phyloP scores from a whole-genome alignment of 2,113 vertebrate genomes.

The Oryzias melastigma region DNA sequence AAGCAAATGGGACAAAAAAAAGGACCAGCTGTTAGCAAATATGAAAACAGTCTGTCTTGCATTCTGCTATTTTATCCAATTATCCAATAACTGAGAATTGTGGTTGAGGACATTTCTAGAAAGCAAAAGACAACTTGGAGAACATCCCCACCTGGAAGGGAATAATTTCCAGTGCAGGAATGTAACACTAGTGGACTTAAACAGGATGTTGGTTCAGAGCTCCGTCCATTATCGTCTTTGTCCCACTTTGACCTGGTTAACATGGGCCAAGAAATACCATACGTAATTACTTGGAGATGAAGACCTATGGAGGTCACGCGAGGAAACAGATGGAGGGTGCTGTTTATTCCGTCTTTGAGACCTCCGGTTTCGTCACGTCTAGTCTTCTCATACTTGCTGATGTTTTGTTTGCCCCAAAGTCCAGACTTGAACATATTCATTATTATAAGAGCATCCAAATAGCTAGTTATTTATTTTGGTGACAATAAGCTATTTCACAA shows the following conservation, averaged over 20 bases:
- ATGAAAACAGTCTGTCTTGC: conserved; percentile 18
- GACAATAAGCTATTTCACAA: too few relatives aligned
- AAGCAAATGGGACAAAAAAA: conserved; percentile 42
- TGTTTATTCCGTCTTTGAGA: conserved; percentile 32
- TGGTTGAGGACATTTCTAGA: conserved; percentile 29
- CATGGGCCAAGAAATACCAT: conserved; percentile 35
- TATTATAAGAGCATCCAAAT: not conserved
- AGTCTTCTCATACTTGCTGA: not conserved
- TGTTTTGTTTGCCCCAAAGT: not conserved
- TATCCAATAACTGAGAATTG: conserved; percentile 28
- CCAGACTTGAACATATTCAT: not conserved
- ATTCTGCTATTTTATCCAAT: conserved; percentile 51
- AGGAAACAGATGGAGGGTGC: conserved; percentile 56
- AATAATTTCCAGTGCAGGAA: conserved; percentile 1
- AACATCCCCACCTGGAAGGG: conserved; percentile 8
- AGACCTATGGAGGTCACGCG: conserved; percentile 13
- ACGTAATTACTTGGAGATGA: conserved; percentile 58
- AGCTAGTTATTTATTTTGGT: not conserved
- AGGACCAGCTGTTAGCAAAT: conserved; percentile 44
- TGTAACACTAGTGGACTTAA: conserved; percentile 38
- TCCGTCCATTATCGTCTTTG: conserved; percentile 31
- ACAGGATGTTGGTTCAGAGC: conserved; percentile 43
- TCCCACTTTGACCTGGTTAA: conserved; percentile 36
- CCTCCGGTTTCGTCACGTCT: conserved; percentile 28
- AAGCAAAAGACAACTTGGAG: conserved; percentile 27